phyloP scores from a whole-genome alignment of 2,888 invertebrate species.

The Phortica okadai region DNA sequence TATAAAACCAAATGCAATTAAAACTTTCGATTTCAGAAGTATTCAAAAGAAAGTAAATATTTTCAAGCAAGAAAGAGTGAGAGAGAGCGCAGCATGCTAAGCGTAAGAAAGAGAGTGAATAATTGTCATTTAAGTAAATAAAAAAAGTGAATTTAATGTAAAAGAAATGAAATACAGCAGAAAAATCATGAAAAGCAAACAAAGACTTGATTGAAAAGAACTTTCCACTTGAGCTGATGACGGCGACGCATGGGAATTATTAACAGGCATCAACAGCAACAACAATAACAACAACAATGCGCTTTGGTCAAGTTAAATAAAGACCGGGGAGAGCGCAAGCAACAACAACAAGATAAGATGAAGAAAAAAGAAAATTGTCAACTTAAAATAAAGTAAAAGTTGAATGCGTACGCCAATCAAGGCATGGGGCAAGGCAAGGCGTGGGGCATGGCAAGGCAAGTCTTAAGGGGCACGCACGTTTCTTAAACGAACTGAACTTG shows the following conservation, averaged over 20 bases:
- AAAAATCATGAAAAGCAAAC: neutral
- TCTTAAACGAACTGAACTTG: neutral
- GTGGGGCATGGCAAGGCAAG: neutral
- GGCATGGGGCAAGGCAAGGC: neutral
- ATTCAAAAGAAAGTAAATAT: neutral
- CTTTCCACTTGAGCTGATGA: conserved; percentile 6
- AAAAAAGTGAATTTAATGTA: conserved; percentile 9
- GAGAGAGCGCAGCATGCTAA: neutral
- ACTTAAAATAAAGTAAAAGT: conserved; percentile 26
- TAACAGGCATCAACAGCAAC: neutral
- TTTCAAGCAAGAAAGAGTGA: neutral
- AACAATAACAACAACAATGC: neutral
- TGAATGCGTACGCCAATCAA: neutral
- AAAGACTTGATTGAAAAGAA: conserved; percentile 22
- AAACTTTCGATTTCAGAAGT: conserved; percentile 19
- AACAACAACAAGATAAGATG: neutral
- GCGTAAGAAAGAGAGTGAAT: neutral
- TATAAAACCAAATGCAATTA: neutral
- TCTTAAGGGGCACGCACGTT: neutral
- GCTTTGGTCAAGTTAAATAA: conserved; percentile 18
- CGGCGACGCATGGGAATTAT: neutral
- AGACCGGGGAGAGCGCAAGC: neutral
- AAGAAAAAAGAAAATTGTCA: conserved; percentile 28
- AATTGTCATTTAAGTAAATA: conserved; percentile 21
- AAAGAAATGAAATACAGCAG: neutral